These are phyloP conservation scores for Dicyrtoma fusca DNA, from an alignment of 2,888 invertebrate species.

Conservation along the genomic window DNA sequence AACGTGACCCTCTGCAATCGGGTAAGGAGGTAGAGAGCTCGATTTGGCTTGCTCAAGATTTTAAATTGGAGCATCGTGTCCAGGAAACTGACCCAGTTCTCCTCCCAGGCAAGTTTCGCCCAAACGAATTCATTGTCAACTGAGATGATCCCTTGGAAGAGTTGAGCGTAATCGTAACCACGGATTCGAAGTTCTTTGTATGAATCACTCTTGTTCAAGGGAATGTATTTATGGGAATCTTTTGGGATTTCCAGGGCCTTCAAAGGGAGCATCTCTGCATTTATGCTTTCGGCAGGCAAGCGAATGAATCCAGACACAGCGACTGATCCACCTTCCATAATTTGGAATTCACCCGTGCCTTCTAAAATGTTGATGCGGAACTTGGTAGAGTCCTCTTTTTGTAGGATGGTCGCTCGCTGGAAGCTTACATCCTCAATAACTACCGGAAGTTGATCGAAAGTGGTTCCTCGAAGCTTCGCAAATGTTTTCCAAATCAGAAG, in stretches of 20 bases:
- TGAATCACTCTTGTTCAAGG: constrained; percentile 70
- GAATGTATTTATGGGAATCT: constrained; percentile 60
- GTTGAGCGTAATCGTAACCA: constrained; percentile 82
- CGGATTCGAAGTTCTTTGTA: constrained; percentile 85
- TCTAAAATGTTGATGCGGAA: constrained; percentile 81
- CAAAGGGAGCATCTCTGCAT: constrained; percentile 59
- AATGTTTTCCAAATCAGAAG: constrained; percentile 78
- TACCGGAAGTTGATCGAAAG: constrained; percentile 73
- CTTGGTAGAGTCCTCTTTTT: constrained; percentile 69
- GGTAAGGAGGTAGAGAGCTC: constrained; percentile 86
- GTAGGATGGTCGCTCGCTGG: constrained; percentile 78
- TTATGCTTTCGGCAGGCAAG: constrained; percentile 64
- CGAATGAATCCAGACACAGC: constrained; percentile 65
- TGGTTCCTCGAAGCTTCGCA: constrained; percentile 70
- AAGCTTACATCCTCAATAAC: constrained; percentile 84
- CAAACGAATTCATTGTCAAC: constrained; percentile 70
- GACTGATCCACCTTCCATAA: constrained; percentile 59
- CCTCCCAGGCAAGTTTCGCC: constrained; percentile 81
- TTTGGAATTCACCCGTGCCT: constrained; percentile 67
- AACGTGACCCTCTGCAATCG: constrained; percentile 79
- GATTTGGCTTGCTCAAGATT: constrained; percentile 75
- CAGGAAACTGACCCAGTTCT: constrained; percentile 93
- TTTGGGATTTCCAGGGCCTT: constrained; percentile 47
- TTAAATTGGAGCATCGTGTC: constrained; percentile 95
- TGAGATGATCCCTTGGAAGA: constrained; percentile 77